phyloP scores from a whole-genome alignment of 2,113 vertebrate genomes.

The Loxodonta africana region DNA sequence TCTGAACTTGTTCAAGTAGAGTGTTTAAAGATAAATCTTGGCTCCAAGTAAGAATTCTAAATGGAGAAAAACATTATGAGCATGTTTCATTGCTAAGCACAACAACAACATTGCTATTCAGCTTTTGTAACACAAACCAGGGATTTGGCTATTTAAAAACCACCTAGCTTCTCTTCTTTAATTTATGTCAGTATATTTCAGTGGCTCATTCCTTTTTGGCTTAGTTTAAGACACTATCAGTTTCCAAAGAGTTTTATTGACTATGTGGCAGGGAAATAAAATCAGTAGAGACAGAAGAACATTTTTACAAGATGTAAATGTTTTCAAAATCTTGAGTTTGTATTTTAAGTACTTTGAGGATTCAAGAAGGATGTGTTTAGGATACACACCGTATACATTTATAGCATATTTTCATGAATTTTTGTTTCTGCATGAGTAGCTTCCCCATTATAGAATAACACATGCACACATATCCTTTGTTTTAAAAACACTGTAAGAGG shows the following conservation, averaged over 20 bases:
- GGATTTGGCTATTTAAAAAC: background rate
- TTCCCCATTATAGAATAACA: background rate
- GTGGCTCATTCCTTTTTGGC: background rate
- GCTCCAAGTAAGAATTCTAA: slow-evolving; percentile 26
- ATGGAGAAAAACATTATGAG: background rate
- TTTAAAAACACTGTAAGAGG: background rate
- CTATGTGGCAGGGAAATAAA: background rate
- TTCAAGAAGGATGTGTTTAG: slow-evolving; percentile 3
- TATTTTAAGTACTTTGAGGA: slow-evolving; percentile 2
- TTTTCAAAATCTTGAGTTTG: slow-evolving; percentile 15
- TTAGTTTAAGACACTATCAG: background rate
- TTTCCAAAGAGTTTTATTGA: background rate
- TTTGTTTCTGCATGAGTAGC: background rate
- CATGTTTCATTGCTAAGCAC: background rate
- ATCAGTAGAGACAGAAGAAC: background rate
- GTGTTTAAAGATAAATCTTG: slow-evolving; percentile 52
- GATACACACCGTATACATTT: background rate
- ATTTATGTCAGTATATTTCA: background rate
- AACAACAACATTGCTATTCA: background rate
- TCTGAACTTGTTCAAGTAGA: slow-evolving; percentile 59
- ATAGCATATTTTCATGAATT: background rate
- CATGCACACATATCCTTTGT: background rate
- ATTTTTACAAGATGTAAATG: background rate
- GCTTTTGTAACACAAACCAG: background rate
- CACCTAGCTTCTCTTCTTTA: background rate